A percentile compares a stretch with the other conserved stretches of the same genome.
Conservation (phyloP, 1,140 invertebrate species). For the Plectrocnemia conspersa region DNA sequence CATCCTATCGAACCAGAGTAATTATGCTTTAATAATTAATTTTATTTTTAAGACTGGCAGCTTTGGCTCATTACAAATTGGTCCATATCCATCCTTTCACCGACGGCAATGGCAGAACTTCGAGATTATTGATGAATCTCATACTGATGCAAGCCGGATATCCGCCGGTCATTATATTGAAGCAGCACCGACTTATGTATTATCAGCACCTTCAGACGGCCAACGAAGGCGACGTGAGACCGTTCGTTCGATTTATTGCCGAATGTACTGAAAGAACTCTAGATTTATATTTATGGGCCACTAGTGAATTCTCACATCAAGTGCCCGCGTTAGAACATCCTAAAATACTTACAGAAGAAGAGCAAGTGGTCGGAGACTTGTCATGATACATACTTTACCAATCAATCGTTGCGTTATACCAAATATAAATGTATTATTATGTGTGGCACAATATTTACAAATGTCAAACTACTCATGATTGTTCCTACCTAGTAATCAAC, state of each 20-base stretch:
- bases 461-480: neutral
- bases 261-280: conserved; percentile 89
- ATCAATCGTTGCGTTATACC: neutral
- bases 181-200: conserved; percentile 78
- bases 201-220: conserved; percentile 85
- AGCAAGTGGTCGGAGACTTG: conserved; percentile 20
- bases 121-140: conserved; percentile 91
- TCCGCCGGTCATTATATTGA: conserved; percentile 91
- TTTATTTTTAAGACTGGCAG: conserved; percentile 66
- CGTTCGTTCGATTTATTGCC: conserved; percentile 93
- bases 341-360: conserved; percentile 39
- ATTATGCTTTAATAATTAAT: neutral
- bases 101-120: conserved; percentile 93
- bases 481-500: neutral
- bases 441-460: too few relatives aligned
- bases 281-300: conserved; percentile 89
- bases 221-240: conserved; percentile 87
- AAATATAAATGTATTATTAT: too few relatives aligned
- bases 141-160: conserved; percentile 97
- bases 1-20: neutral
- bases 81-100: conserved; percentile 92
- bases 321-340: conserved; percentile 53
- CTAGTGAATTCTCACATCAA: conserved; percentile 56
- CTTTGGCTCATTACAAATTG: conserved; percentile 92
- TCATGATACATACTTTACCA: conserved; percentile 19